These are phyloP conservation scores for Nannospalax galili DNA, from an alignment of 2,113 vertebrate species.

Conservation along the genomic window DNA sequence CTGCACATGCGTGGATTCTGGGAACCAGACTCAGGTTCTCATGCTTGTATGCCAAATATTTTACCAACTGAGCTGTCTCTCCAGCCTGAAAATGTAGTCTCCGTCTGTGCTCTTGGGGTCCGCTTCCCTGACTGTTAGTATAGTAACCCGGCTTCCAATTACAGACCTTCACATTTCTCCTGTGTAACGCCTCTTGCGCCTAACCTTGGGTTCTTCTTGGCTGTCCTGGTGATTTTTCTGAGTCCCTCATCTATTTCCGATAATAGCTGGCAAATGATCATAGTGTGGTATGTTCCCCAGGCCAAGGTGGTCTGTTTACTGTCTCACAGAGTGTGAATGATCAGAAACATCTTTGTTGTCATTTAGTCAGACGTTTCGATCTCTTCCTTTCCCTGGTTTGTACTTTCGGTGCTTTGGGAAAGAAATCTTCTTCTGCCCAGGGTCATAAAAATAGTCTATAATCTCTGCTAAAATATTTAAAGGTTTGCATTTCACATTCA, in stretches of 20 bases:
- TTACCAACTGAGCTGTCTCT: background rate
- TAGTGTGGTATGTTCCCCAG: background rate
- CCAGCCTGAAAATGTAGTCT: background rate
- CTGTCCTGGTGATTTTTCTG: background rate
- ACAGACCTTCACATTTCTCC: background rate
- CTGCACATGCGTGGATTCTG: background rate
- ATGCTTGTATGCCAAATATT: too few relatives aligned
- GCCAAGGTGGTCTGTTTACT: background rate
- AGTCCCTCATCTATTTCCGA: background rate
- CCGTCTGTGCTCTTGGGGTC: background rate
- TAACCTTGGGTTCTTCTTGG: background rate
- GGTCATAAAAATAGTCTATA: conserved; percentile 37
- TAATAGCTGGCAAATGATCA: conserved; percentile 22
- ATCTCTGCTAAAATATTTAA: conserved; percentile 51
- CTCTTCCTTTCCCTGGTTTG: background rate
- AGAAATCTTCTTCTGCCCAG: conserved; percentile 8
- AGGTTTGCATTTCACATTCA: conserved; percentile 27
- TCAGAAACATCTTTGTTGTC: background rate
- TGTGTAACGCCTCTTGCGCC: background rate
- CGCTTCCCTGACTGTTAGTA: conserved; percentile 5
- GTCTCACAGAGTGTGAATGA: background rate
- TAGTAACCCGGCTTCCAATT: conserved; percentile 6
- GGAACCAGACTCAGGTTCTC: background rate
- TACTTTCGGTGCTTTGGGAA: background rate
- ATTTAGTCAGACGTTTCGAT: background rate